Evolutionary conservation across 2,797 vertebrate species (phyloP).

Genomic region (Micropoecilia bifurca): DNA sequence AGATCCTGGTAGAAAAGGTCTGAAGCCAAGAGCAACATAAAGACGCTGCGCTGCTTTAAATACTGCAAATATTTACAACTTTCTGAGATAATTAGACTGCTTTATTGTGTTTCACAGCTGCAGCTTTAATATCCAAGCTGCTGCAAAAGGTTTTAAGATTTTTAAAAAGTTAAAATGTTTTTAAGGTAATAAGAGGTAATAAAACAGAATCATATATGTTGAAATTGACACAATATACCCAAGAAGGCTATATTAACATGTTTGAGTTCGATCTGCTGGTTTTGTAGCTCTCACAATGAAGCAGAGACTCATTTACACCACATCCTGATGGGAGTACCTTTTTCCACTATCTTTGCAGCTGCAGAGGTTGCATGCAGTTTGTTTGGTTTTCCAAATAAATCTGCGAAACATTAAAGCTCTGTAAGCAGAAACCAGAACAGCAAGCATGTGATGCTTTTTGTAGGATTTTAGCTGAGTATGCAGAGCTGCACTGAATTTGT

Average conservation of each 20-base stretch:
- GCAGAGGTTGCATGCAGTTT: neutral
- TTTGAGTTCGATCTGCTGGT: neutral
- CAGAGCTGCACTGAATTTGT: neutral
- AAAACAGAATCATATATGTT: neutral
- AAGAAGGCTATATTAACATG: neutral
- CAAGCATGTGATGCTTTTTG: neutral
- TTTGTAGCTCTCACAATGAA: neutral
- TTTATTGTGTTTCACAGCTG: neutral
- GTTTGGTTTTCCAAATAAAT: slow-evolving; percentile 7
- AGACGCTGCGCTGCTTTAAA: neutral
- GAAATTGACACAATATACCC: neutral
- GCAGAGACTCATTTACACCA: neutral
- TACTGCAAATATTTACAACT: neutral
- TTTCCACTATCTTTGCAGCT: neutral
- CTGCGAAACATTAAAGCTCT: slow-evolving; percentile 10
- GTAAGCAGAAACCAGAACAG: neutral
- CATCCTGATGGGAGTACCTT: neutral
- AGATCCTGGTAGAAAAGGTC: neutral
- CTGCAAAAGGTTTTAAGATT: neutral
- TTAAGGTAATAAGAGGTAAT: neutral
- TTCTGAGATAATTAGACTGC: neutral
- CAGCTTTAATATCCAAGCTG: neutral
- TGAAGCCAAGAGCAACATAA: neutral
- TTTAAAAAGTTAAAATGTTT: neutral
- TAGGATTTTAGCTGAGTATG: neutral